Percentiles rank a stretch among this genome's conserved stretches.
Evolutionary conservation across 2,888 invertebrate genomes (phyloP).

Genomic region (Pterostichus madidus): DNA sequence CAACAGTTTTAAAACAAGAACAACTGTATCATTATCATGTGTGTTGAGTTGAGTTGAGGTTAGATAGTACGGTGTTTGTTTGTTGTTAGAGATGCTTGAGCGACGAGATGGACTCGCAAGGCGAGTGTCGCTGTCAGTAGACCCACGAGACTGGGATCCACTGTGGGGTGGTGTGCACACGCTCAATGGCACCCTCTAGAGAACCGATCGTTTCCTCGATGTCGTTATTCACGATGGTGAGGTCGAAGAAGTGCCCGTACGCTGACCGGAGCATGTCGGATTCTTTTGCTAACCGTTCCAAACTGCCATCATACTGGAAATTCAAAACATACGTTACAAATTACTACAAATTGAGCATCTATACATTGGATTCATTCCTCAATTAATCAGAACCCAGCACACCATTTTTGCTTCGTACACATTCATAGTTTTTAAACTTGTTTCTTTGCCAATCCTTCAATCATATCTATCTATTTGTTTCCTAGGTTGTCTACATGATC

Average conservation of each 20-base stretch:
- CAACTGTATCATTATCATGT: conserved; percentile 46
- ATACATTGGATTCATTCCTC: too few species aligned
- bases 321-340: neutral
- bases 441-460: too few species aligned
- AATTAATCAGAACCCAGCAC: too few species aligned
- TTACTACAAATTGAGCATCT: too few species aligned
- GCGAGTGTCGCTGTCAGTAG: conserved; percentile 85
- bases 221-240: conserved; percentile 99
- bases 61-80: conserved; percentile 1
- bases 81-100: conserved; percentile 67
- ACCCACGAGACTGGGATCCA: conserved; percentile 99
- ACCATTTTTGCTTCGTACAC: too few species aligned
- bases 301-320: conserved; percentile 96
- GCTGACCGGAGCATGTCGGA: conserved; percentile 97
- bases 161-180: conserved; percentile 94
- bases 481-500: too few species aligned
- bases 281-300: conserved; percentile 97
- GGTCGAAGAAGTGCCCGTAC: conserved; percentile 99
- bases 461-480: too few species aligned
- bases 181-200: conserved; percentile 93
- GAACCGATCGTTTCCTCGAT: conserved; percentile 98
- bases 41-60: conserved; percentile 17
- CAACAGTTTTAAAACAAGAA: conserved; percentile 60
- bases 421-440: too few species aligned
- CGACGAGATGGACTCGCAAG: conserved; percentile 65